phyloP scores from a whole-genome alignment of 2,113 vertebrate species.

The Monopterus albus region DNA sequence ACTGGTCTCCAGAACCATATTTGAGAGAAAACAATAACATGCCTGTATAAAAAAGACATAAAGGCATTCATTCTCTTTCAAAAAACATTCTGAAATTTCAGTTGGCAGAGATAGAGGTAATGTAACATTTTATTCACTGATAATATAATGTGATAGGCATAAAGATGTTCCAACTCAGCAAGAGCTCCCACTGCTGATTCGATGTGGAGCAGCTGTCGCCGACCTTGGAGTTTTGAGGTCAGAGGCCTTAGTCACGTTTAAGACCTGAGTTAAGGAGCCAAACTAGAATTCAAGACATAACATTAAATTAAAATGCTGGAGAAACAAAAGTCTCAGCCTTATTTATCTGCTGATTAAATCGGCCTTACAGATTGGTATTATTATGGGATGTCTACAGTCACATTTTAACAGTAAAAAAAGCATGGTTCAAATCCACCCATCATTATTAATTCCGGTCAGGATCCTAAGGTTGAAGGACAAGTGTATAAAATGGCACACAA shows the following conservation, averaged over 20 bases:
- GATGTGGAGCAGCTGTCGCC: constrained; percentile 23
- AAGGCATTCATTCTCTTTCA: constrained; percentile 46
- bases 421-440: too few species aligned
- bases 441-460: too few species aligned
- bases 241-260: background rate
- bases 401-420: too few species aligned
- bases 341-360: too few species aligned
- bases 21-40: constrained; percentile 66
- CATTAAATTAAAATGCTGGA: background rate
- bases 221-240: background rate
- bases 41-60: constrained; percentile 55
- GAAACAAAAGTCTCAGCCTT: too few species aligned
- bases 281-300: too few species aligned
- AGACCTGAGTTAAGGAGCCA: background rate
- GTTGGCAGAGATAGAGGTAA: constrained; percentile 60
- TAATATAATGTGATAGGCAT: constrained; percentile 54
- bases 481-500: too few species aligned
- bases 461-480: too few species aligned
- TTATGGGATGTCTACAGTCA: too few species aligned
- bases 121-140: constrained; percentile 55
- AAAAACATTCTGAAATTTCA: constrained; percentile 52
- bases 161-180: constrained; percentile 47
- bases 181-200: constrained; percentile 13
- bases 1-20: constrained; percentile 40
- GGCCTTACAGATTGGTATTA: too few species aligned